Base-by-base conservation (phyloP, 2,797 vertebrate genomes). In the Mormyrus proboscirostris region DNA sequence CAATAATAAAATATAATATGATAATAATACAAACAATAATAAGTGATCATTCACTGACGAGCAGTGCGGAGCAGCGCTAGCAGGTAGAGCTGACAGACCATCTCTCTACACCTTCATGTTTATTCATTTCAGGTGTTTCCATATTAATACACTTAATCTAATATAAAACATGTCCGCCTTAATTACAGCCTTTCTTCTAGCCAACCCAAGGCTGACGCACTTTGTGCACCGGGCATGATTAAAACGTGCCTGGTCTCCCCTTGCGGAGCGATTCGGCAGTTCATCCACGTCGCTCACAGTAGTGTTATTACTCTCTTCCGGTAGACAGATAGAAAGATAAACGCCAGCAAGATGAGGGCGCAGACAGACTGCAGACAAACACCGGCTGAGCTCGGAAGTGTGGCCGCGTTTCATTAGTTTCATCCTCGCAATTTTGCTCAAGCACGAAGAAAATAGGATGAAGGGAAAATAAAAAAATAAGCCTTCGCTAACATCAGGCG, bases 141-240 rank as follows among this genome's bases (percentile, higher is more conserved):
- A 94, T 95, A 95, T 95, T 95, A 95, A 95, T 92, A 91, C 92
- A 92, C 92, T 94, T 96, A 95, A 95, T 95, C 93, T 92, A 91
- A 94, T 94, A 94, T 94, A 92, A 92, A 93, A 93, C 92, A 92
- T 92, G 94, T 93, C 94, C 93, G 84, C 93, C 92, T 92, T 96
- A 95, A 96, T 96, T 95, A 96, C 93, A 92, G 92, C 92, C 92
- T 93, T 93, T 91, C 90, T 90, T 90, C 69, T 55, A 83, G 83
- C 89, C 69, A 90, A 89, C 90, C 87, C 62, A 86, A 89, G 90
- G 91, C 91, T 59, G 83, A 88, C 87, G 88, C 89, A 90, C 59
- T 90, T 65, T 89, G 92, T 87, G 91, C 91, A 88, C 87, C 51
- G 83, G 90, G 91, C 89, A 89, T 88, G 90, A 91, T 90, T 90